Base-by-base conservation (phyloP, 1,140 invertebrate genomes). In the Sminthurides bifidus region DNA sequence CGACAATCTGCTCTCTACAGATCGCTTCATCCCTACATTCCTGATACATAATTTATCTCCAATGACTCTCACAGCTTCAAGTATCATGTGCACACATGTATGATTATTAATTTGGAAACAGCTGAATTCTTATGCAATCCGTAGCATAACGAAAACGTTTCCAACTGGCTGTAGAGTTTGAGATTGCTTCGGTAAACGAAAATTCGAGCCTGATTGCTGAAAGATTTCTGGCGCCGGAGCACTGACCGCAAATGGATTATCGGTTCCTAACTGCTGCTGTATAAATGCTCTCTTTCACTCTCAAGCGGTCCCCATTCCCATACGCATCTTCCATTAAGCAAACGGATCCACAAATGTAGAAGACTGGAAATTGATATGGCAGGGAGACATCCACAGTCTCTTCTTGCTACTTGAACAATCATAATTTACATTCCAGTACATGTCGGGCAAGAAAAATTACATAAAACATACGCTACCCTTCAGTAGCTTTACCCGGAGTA, bases 181-280 rank as follows among this genome's bases (percentile, higher is more conserved):
- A n/a, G n/a, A 6, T 43, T 43, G 8, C 6, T 43, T 23, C 41
- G n/a, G 10, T 10, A 21, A 15, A 14, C 24, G 10, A 17, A 15
- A 17, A 43, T 19, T 23, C 17, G n/a, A 17, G 44, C 14, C 26
- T 46, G 10, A 46, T 46, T 46, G 44, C 23, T 46, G 44, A 46
- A 17, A 46, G 44, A 48, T 48, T 27, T 14, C 19, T 48, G 44
- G 44, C 44, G 44, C 44, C 44, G 12, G 44, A 48, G 30, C 30
- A 27, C 6, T 48, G 44, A 48, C 44, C 44, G 24, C 44, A 48
- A 48, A 48, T 48, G 44, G 44, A 27, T 48, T 26, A n/a, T n/a
- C n/a, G n/a, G n/a, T n/a, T n/a, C n/a, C n/a, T n/a, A n/a, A n/a
- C n/a, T n/a, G n/a, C n/a, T n/a, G n/a, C n/a, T n/a, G n/a, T n/a